These are phyloP conservation scores for Dipus sagitta DNA, from an alignment of 2,797 vertebrate genomes.

Conservation along the genomic window DNA sequence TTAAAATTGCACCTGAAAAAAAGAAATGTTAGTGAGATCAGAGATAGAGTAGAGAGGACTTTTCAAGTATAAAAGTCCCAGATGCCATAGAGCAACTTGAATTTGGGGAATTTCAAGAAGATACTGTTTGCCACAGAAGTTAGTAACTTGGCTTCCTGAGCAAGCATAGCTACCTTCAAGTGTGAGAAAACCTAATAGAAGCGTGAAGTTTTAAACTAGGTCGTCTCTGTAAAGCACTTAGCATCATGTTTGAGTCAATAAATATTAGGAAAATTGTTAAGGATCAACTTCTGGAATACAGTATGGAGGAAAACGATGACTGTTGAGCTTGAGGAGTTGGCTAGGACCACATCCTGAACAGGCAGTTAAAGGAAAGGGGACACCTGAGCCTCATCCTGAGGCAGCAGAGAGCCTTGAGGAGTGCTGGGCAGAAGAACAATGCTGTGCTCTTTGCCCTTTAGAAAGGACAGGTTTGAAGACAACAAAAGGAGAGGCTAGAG, in stretches of 20 bases:
- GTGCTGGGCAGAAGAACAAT: not conserved
- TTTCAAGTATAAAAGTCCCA: not conserved
- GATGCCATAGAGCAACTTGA: not conserved
- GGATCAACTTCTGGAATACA: not conserved
- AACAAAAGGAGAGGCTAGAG: not conserved
- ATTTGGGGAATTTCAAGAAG: not conserved
- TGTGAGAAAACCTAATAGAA: not conserved
- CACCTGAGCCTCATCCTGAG: not conserved
- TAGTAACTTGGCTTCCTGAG: not conserved
- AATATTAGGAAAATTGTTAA: not conserved
- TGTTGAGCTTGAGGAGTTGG: not conserved
- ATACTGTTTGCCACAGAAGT: not conserved
- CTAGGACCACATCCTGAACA: not conserved
- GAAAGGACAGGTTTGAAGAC: not conserved
- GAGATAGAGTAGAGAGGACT: not conserved
- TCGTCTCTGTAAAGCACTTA: not conserved
- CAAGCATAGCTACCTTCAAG: not conserved
- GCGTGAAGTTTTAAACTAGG: not conserved
- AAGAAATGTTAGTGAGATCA: conserved; percentile 1
- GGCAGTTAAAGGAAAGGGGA: not conserved
- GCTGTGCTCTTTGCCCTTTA: not conserved
- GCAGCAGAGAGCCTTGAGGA: not conserved
- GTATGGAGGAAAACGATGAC: too few relatives aligned
- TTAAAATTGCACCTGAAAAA: conserved; percentile 56
- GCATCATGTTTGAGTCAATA: not conserved